A percentile compares a stretch with the other conserved stretches of the same genome.
phyloP scores from a whole-genome alignment of 2,888 invertebrate genomes.

The Scaptodrosophila latifasciaeformis region DNA sequence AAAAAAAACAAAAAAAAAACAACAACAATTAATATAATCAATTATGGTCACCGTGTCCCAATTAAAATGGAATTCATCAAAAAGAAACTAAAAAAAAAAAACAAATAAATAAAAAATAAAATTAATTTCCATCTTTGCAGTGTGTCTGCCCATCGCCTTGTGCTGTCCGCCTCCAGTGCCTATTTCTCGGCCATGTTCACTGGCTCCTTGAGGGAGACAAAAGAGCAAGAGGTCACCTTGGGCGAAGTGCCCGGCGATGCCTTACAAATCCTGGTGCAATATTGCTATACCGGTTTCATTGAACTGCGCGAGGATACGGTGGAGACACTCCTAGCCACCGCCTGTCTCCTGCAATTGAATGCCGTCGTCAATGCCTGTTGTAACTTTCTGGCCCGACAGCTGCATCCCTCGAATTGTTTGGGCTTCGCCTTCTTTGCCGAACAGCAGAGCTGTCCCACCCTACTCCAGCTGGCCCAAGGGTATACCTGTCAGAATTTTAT shows the following conservation, averaged over 20 bases:
- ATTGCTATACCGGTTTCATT: conserved; percentile 88
- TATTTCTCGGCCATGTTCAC: conserved; percentile 98
- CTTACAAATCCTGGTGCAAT: conserved; percentile 87
- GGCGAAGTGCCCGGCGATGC: conserved; percentile 91
- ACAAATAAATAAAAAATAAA: no score
- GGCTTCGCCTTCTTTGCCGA: conserved; percentile 96
- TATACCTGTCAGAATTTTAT: conserved; percentile 90
- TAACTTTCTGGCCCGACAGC: conserved; percentile 89
- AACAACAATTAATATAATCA: no score
- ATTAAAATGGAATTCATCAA: no score
- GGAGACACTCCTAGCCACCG: conserved; percentile 90
- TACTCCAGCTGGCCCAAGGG: conserved; percentile 87
- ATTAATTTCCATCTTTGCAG: conserved; percentile 73
- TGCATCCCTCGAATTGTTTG: conserved; percentile 90
- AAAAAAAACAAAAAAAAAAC: no score
- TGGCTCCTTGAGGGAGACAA: conserved; percentile 88
- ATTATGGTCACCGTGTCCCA: no score
- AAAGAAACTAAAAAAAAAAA: no score
- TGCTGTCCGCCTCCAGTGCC: conserved; percentile 93
- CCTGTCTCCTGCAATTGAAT: conserved; percentile 89
- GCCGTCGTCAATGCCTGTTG: conserved; percentile 94
- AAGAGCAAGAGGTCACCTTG: conserved; percentile 87
- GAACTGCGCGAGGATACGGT: conserved; percentile 94
- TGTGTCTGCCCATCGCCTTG: conserved; percentile 89
- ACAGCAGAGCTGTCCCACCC: conserved; percentile 88